These are phyloP conservation scores for Sinelater perroti DNA, from an alignment of 2,888 invertebrate genomes.

Conservation along the genomic window DNA sequence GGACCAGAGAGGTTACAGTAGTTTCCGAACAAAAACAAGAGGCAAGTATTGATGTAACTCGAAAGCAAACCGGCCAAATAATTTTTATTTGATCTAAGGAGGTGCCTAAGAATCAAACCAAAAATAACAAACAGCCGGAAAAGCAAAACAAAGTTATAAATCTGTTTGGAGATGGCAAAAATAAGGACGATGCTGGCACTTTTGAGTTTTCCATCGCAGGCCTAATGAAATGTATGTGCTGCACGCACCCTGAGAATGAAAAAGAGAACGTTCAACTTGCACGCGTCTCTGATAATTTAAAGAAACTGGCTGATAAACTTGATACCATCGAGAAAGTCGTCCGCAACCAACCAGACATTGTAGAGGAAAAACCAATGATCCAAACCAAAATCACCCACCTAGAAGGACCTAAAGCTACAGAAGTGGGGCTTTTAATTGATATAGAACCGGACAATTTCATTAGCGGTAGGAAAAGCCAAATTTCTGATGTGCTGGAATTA, in stretches of 20 bases:
- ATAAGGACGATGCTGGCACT: constrained; percentile 60
- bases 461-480: constrained; percentile 65
- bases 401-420: constrained; percentile 45
- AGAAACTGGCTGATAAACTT: constrained; percentile 31
- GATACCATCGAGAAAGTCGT: constrained; percentile 17
- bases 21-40: constrained; percentile 41
- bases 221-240: constrained; percentile 65
- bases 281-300: constrained; percentile 39
- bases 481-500: constrained; percentile 57
- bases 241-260: constrained; percentile 60
- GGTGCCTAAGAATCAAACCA: too few relatives aligned
- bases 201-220: constrained; percentile 65
- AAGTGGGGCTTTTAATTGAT: constrained; percentile 5
- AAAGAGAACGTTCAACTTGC: constrained; percentile 61
- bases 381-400: constrained; percentile 39
- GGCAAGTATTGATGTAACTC: constrained; percentile 30
- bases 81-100: constrained; percentile 3
- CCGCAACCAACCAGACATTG: constrained; percentile 16
- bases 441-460: constrained; percentile 21
- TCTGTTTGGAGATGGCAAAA: constrained; percentile 49
- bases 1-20: constrained; percentile 81
- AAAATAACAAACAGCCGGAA: too few relatives aligned
- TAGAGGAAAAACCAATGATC: background rate
- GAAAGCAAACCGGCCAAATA: too few relatives aligned
- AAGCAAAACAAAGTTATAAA: constrained; percentile 60